phyloP scores from a whole-genome alignment of 1,140 invertebrate genomes.

The Laupala kohalensis region DNA sequence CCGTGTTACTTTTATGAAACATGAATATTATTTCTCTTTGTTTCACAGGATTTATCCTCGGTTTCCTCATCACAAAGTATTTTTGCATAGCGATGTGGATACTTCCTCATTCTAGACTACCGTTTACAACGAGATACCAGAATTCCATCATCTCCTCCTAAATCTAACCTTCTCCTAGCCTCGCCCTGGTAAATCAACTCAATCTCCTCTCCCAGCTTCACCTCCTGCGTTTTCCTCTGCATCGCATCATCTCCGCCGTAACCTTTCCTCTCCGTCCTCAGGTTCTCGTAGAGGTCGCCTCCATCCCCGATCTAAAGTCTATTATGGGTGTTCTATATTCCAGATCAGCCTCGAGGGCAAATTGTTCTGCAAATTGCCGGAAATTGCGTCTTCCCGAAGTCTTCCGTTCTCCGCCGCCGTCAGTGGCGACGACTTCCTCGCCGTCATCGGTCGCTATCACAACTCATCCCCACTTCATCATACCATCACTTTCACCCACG shows the following conservation, averaged over 20 bases:
- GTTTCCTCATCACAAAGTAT: no score
- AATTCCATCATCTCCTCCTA: no score
- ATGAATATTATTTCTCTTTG: no score
- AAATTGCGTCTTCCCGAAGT: slow-evolving; percentile 10
- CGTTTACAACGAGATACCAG: no score
- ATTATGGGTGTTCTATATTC: slow-evolving; percentile 13
- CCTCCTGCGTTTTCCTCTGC: background rate
- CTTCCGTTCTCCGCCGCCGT: background rate
- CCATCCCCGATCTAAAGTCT: slow-evolving; percentile 1
- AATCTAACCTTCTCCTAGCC: background rate
- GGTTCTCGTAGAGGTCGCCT: background rate
- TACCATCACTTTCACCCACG: no score
- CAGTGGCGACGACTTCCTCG: no score
- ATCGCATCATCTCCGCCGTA: background rate
- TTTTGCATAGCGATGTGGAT: no score
- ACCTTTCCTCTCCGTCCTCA: background rate
- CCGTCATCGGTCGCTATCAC: no score
- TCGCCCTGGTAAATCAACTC: background rate
- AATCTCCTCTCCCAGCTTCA: background rate
- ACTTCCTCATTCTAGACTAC: no score
- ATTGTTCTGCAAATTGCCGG: slow-evolving; percentile 15
- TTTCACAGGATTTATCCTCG: no score
- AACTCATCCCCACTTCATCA: no score
- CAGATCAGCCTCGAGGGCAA: slow-evolving; percentile 12
- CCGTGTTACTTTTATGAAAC: no score